Percentiles rank a stretch among this genome's conserved stretches.
Evolutionary conservation across 2,888 invertebrate genomes (phyloP).

Genomic region (Eristalis tenax): DNA sequence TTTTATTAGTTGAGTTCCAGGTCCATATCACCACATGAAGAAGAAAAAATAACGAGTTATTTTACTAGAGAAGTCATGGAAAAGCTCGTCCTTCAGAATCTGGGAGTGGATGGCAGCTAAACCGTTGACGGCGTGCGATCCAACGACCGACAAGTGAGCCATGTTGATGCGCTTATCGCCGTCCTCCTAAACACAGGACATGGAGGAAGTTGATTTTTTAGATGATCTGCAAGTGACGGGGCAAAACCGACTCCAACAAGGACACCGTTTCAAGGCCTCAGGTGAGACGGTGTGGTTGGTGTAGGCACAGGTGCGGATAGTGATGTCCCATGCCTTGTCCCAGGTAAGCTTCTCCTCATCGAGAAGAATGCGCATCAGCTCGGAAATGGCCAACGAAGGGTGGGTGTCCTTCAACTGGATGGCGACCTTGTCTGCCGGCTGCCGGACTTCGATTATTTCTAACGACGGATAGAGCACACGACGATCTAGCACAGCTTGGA

Average conservation of each 20-base stretch:
- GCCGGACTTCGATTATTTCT: constrained; percentile 97
- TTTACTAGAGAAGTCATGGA: constrained; percentile 98
- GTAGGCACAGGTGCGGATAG: constrained; percentile 94
- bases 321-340: constrained; percentile 96
- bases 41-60: too few species aligned
- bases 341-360: constrained; percentile 95
- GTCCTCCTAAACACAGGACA: constrained; percentile 98
- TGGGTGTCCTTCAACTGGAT: constrained; percentile 99
- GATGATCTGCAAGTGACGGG: constrained; percentile 98
- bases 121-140: constrained; percentile 98
- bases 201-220: constrained; percentile 97
- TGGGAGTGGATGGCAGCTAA: constrained; percentile 99
- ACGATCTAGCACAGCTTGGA: constrained; percentile 98
- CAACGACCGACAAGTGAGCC: constrained; percentile 97
- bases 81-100: constrained; percentile 94
- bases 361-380: constrained; percentile 95
- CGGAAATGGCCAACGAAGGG: constrained; percentile 98
- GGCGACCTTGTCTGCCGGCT: constrained; percentile 95
- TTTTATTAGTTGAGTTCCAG: too few species aligned
- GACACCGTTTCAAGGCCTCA: constrained; percentile 96
- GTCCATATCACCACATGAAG: too few species aligned
- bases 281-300: constrained; percentile 99
- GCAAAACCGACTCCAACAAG: constrained; percentile 93
- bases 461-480: constrained; percentile 97
- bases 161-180: constrained; percentile 98